Percentiles rank a stretch among this genome's conserved stretches.
phyloP scores from a whole-genome alignment of 2,113 vertebrate genomes.

The Daphoenositta chrysoptera region DNA sequence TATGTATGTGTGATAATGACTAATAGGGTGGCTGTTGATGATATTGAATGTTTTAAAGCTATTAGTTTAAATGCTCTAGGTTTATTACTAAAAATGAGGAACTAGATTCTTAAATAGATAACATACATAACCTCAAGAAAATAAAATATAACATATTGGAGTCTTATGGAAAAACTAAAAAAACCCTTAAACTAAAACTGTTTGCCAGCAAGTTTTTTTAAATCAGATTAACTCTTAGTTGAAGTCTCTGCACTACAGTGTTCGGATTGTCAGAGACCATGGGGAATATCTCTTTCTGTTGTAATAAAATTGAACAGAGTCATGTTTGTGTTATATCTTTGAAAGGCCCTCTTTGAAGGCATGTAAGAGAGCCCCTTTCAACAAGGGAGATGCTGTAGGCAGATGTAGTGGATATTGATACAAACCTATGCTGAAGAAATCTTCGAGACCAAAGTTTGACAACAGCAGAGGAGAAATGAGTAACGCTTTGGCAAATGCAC shows the following conservation, averaged over 20 bases:
- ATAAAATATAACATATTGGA: neutral
- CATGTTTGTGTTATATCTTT: neutral
- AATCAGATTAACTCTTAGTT: neutral
- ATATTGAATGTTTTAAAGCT: neutral
- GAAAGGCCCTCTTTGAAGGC: neutral
- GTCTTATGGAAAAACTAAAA: neutral
- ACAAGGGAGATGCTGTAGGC: neutral
- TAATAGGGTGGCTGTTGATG: neutral
- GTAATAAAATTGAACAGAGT: neutral
- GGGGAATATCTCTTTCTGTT: neutral
- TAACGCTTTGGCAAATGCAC: neutral
- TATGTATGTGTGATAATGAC: neutral
- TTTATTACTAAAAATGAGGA: constrained; percentile 26
- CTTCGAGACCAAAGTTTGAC: neutral
- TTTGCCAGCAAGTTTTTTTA: neutral
- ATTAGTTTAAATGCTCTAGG: neutral
- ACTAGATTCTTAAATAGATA: neutral
- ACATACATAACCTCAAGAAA: neutral
- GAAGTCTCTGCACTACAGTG: neutral
- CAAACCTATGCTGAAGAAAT: neutral
- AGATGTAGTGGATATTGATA: neutral
- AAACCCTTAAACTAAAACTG: neutral
- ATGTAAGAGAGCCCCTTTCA: neutral
- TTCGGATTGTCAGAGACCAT: neutral
- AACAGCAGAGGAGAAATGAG: neutral